phyloP scores from a whole-genome alignment of 2,797 vertebrate genomes.

The Heterohyrax brucei region DNA sequence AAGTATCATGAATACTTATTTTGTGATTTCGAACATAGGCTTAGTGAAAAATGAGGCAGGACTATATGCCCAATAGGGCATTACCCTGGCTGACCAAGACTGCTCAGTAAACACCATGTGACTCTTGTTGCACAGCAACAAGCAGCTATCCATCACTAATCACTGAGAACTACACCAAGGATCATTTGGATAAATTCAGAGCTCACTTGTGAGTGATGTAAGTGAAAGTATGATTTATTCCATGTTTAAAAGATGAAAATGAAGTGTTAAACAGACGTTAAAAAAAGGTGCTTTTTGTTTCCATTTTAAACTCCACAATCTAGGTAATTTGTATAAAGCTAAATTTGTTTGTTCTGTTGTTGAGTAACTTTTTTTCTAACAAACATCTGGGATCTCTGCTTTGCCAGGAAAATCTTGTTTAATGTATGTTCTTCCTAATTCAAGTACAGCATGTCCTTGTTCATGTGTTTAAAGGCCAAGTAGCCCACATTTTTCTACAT shows the following conservation, averaged over 20 bases:
- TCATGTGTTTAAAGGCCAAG: constrained; percentile 38
- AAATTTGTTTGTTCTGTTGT: constrained; percentile 1
- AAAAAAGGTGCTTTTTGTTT: not conserved
- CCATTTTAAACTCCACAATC: not conserved
- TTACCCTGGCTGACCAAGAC: not conserved
- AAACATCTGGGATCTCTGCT: not conserved
- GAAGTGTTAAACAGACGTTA: not conserved
- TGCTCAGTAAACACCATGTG: not conserved
- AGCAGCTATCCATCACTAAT: not conserved
- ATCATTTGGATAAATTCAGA: not conserved
- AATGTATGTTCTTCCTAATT: constrained; percentile 37
- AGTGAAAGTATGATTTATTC: not conserved
- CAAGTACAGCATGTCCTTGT: not conserved
- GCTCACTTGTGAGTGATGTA: not conserved
- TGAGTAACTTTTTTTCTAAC: not conserved
- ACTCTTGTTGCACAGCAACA: not conserved
- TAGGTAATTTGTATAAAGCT: not conserved
- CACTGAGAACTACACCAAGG: not conserved
- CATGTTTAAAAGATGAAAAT: not conserved
- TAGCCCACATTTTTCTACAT: not conserved
- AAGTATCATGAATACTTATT: not conserved
- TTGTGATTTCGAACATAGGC: not conserved
- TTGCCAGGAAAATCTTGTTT: not conserved
- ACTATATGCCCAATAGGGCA: not conserved
- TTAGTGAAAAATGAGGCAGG: not conserved